phyloP scores from a whole-genome alignment of 1,140 invertebrate genomes.

The Copidosoma floridanum region DNA sequence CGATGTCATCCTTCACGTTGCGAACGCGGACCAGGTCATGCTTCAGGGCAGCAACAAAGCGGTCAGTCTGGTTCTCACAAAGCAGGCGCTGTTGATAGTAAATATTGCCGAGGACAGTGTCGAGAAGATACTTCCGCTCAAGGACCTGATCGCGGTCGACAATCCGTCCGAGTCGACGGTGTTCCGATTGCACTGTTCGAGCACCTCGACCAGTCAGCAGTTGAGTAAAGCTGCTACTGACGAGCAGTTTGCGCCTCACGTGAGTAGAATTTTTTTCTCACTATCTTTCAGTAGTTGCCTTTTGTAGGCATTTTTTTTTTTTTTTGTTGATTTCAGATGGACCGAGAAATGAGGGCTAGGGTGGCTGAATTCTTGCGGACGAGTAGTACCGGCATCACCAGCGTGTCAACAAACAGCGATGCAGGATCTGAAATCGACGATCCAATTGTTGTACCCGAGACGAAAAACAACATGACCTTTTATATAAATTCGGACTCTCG shows the following conservation, averaged over 20 bases:
- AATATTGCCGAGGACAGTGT: constrained; percentile 54
- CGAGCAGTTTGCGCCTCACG: constrained; percentile 6
- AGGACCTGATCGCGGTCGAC: constrained; percentile 49
- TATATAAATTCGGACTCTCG: constrained; percentile 54
- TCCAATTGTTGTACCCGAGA: constrained; percentile 27
- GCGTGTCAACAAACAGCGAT: constrained; percentile 45
- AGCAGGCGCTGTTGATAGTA: constrained; percentile 54
- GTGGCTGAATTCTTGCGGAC: constrained; percentile 59
- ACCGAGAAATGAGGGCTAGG: constrained; percentile 56
- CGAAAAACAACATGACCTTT: constrained; percentile 50
- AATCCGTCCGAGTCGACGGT: constrained; percentile 52
- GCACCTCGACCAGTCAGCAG: not conserved
- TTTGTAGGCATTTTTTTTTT: too few species aligned
- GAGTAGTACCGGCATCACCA: constrained; percentile 55
- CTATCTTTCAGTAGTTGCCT: too few species aligned
- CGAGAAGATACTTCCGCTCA: constrained; percentile 52
- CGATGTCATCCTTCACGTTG: constrained; percentile 53
- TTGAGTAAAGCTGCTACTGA: constrained; percentile 1
- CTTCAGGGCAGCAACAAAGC: constrained; percentile 48
- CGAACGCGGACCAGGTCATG: constrained; percentile 52
- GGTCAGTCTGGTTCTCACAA: constrained; percentile 55
- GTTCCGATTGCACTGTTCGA: constrained; percentile 34
- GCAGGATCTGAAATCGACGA: constrained; percentile 46
- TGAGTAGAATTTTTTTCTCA: too few species aligned
- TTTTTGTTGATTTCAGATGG: constrained; percentile 55